Conservation (phyloP, 2,797 vertebrate genomes). For the Hoplostethus atlanticus region DNA sequence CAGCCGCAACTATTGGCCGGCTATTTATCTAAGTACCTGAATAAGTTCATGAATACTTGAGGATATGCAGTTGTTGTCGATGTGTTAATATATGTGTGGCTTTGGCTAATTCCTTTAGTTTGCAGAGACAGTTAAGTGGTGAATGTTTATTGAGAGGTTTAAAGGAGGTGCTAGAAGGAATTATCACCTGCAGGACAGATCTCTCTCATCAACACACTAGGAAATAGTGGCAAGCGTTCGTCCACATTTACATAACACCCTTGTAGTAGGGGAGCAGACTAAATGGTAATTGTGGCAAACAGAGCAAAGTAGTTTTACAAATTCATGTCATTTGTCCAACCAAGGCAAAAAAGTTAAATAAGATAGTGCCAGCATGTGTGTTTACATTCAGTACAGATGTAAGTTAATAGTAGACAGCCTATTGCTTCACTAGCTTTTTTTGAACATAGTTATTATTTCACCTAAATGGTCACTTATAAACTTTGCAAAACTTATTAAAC, state of each 20-base stretch:
- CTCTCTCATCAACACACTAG: slow-evolving; percentile 71
- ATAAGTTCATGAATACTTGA: background rate
- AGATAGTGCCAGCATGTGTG: slow-evolving; percentile 44
- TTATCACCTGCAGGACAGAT: slow-evolving; percentile 81
- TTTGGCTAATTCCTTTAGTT: slow-evolving; percentile 51
- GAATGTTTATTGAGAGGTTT: slow-evolving; percentile 84
- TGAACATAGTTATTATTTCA: too few species aligned
- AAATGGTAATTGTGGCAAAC: slow-evolving; percentile 66
- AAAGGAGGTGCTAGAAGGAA: slow-evolving; percentile 75
- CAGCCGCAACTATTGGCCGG: background rate
- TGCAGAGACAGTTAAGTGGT: slow-evolving; percentile 62
- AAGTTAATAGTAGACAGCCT: background rate
- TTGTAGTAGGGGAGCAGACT: slow-evolving; percentile 63
- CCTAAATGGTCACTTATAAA: too few species aligned
- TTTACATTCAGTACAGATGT: background rate
- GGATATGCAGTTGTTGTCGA: slow-evolving; percentile 24
- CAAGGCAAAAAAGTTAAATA: slow-evolving; percentile 55
- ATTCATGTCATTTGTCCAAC: slow-evolving; percentile 58
- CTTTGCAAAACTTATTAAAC: too few species aligned
- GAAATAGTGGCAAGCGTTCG: slow-evolving; percentile 71
- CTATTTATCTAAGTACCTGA: background rate
- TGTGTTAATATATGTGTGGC: slow-evolving; percentile 69
- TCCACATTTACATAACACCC: slow-evolving; percentile 80
- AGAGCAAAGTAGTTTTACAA: slow-evolving; percentile 71
- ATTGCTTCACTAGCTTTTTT: too few species aligned